Base-by-base conservation (phyloP, 2,797 vertebrate species). In the Pampus argenteus region DNA sequence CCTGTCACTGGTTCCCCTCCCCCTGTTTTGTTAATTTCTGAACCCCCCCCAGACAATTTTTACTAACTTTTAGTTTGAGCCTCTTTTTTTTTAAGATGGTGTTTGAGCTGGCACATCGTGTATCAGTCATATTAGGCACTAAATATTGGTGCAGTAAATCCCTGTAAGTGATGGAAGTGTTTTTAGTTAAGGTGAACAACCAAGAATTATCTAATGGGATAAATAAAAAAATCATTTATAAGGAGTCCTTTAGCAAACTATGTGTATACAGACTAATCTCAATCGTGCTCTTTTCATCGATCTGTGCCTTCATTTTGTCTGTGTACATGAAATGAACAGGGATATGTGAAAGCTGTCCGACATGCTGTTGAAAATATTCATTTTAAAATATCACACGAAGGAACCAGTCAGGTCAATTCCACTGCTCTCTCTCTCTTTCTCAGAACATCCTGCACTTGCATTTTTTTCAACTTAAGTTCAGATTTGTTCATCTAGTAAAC, bases 221-320 rank as follows among this genome's bases (percentile, higher is more conserved):
- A 5, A 36, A 60, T 66, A 36, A 59, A 44, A 22, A 56, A 79
- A 61, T 66, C 11, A 49, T 67, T 34, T 64, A 15, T 61, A 61
- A 57, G 20, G 49, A 77, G 55, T 82, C 59, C 57, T 76, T 57
- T 66, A 66, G 56, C 54, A 63, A 64, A 73, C 58, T 56, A 62
- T 79, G 68, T 76, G 75, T 73, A 76, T 74, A 72, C 74, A 78
- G 73, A 82, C 63, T 77, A 64, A 72, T 74, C 44, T 88, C 77
- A 75, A n/a, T 74, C 49, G 72, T 88, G 86, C 76, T 86, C 74
- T 88, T 73, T 72, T 88, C 86, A 86, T 90, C 59, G 71, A 89
- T 70, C 73, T 87, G 92, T 93, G 92, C 92, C 91, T 93, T 93
- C 87, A 84, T 92, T 86, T 82, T 76, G 72, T 90, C 48, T 57